Conservation (phyloP, 2,797 vertebrate species). For the Sylvia borin region DNA sequence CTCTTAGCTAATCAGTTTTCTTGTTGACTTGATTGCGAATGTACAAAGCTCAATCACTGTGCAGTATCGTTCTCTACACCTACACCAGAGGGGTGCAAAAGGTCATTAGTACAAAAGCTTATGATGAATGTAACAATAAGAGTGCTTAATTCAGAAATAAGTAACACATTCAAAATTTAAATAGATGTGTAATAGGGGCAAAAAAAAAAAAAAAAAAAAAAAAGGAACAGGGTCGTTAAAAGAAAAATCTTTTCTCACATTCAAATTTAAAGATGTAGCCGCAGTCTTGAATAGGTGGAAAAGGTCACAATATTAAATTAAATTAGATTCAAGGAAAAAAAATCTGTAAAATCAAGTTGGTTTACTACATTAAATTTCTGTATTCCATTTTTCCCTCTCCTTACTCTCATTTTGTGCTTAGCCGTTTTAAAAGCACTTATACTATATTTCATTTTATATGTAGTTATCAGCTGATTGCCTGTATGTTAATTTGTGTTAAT, state of each 20-base stretch:
- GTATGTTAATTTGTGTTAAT: background rate
- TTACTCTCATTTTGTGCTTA: background rate
- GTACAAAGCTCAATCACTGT: background rate
- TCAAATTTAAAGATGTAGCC: background rate
- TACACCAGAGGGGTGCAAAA: background rate
- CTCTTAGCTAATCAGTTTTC: constrained; percentile 14
- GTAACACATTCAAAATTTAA: background rate
- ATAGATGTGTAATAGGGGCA: background rate
- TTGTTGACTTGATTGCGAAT: constrained; percentile 23
- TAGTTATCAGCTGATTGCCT: background rate
- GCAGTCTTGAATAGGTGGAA: background rate
- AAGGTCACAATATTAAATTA: background rate
- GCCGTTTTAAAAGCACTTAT: background rate
- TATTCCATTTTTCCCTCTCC: accelerated
- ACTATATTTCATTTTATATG: background rate
- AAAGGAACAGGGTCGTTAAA: background rate
- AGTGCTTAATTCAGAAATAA: background rate
- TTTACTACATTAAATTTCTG: background rate
- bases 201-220: background rate
- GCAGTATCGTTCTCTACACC: background rate
- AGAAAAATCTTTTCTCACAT: background rate
- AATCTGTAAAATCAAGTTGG: background rate
- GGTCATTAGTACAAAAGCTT: background rate
- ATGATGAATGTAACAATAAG: background rate
- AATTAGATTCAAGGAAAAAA: background rate